Evolutionary conservation across 2,797 vertebrate genomes (phyloP).

Genomic region (Mus spretus): DNA sequence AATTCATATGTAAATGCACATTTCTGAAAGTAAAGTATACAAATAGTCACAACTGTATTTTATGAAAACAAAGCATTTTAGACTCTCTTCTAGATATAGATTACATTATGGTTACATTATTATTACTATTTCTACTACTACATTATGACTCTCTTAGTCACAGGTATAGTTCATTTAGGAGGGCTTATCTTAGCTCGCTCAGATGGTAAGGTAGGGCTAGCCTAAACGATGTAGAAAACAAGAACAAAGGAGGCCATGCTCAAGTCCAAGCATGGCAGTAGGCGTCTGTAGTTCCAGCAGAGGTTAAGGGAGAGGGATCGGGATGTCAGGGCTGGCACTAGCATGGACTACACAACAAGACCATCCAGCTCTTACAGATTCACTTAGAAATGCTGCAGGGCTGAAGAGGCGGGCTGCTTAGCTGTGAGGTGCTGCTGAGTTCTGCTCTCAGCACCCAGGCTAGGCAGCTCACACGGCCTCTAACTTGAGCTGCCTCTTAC

Average conservation of each 20-base stretch:
- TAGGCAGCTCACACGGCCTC: neutral
- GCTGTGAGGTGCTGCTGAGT: neutral
- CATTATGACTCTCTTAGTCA: neutral
- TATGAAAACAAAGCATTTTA: conserved; percentile 46
- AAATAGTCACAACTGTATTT: neutral
- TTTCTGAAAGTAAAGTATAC: conserved; percentile 62
- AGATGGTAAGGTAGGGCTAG: neutral
- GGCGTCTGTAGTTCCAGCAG: neutral
- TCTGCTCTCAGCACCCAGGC: neutral
- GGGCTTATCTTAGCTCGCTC: neutral
- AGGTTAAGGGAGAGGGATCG: neutral
- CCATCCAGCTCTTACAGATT: neutral
- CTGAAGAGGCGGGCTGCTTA: neutral
- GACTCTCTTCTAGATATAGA: conserved; percentile 13
- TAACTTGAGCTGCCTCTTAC: neutral
- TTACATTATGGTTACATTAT: neutral
- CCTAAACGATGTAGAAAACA: neutral
- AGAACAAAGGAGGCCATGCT: neutral
- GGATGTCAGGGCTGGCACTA: neutral
- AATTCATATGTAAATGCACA: conserved; percentile 60
- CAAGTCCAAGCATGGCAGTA: neutral
- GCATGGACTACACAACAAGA: neutral
- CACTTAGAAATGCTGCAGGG: neutral
- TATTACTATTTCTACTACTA: neutral
- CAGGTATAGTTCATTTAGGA: neutral